phyloP scores from a whole-genome alignment of 92 coral and sea anemone species.

The Pocillopora meandrina region DNA sequence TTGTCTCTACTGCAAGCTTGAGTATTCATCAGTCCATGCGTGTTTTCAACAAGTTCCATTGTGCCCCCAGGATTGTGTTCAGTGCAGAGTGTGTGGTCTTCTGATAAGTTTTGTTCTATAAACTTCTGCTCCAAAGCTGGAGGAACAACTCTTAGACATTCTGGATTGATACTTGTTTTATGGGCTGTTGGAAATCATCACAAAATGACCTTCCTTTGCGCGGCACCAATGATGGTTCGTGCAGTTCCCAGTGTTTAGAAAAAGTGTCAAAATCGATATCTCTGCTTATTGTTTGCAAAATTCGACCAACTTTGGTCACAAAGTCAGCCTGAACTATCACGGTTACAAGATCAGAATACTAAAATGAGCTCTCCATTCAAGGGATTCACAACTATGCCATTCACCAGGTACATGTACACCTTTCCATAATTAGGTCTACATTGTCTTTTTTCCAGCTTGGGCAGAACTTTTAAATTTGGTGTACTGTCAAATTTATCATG shows the following conservation, averaged over 20 bases:
- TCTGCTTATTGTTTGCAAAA: too few relatives aligned
- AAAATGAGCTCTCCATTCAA: neutral
- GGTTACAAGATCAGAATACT: too few relatives aligned
- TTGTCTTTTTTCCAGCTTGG: conserved; percentile 1
- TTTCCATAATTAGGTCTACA: conserved; percentile 4
- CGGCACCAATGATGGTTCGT: conserved; percentile 15
- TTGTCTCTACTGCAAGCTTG: conserved; percentile 1
- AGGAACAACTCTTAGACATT: conserved; percentile 8
- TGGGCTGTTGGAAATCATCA: neutral
- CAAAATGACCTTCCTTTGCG: conserved; percentile 9
- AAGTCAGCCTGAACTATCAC: too few relatives aligned
- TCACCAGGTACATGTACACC: neutral
- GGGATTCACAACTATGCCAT: neutral
- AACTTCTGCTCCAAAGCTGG: conserved; percentile 1
- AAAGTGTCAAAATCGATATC: neutral
- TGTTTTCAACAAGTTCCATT: conserved; percentile 3
- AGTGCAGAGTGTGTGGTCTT: neutral
- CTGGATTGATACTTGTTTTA: conserved; percentile 7
- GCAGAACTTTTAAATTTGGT: conserved; percentile 2
- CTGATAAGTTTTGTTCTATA: neutral
- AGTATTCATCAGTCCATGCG: neutral
- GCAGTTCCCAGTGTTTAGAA: neutral
- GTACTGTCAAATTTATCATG: neutral
- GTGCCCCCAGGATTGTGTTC: conserved; percentile 7
- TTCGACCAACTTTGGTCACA: too few relatives aligned